Evolutionary conservation across 2,797 vertebrate species (phyloP), one percentile per base, ranked within the genome.

Genomic region (Ceryle rudis): DNA sequence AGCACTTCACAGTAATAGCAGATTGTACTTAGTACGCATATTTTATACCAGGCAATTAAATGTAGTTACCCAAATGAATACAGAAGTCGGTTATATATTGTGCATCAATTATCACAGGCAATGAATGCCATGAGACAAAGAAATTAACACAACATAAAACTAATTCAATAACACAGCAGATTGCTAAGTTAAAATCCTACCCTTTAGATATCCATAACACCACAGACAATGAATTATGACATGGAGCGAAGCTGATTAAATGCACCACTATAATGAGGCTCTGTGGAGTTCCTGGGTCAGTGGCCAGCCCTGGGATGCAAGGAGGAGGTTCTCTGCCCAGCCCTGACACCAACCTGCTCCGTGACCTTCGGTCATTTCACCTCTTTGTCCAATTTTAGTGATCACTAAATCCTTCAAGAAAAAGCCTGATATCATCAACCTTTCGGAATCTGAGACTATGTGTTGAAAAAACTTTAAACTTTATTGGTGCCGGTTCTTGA

Each of bases 161-260:
- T 95, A 93, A 97, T 94, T 96, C 95, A 97, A 87, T 89, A 95
- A 91, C 78, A 42, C 42, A 86, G 94, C 79, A 75, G 96, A 96
- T 37, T 91, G 94, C 70, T 61, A 89, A 93, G 64, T 92, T 94
- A 94, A 94, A 94, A 89, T 61, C 49, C 77, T 97, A 91, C 85
- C 85, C 88, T 94, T 97, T 90, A 89, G 88, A 95, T 95, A 71
- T 78, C 58, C 51, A 61, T 78, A 86, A 88, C 22, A 46, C 20
- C 71, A 85, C 70, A 44, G 78, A 88, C 33, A 86, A 84, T 90
- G 91, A 91, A 67, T 22, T 80, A 96, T 1, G 54, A 81, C 51
- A 41, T 6, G 12, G 33, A 87, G 57, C 1, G 9, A 57, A 79
- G 84, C 55, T 55, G 93, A 92, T 94, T 88, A 91, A 95, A 88